These are phyloP conservation scores for Drosophila hamatofila DNA, from an alignment of 2,888 invertebrate genomes.

Conservation along the genomic window DNA sequence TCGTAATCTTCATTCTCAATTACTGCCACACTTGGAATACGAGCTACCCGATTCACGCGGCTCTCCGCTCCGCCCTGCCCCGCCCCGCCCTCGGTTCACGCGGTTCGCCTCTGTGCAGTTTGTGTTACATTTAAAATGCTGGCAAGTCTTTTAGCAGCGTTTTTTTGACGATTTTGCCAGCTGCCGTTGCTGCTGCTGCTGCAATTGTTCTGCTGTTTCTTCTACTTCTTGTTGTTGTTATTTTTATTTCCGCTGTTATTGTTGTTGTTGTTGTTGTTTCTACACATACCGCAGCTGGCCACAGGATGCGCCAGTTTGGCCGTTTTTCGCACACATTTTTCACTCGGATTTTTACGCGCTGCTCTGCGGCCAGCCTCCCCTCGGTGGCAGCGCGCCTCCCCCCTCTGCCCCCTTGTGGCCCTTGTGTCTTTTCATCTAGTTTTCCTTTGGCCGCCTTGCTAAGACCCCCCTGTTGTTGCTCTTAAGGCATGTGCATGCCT, in stretches of 20 bases:
- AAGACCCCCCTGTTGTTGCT: slow-evolving; percentile 5
- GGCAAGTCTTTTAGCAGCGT: slow-evolving; percentile 64
- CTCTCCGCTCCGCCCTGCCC: not conserved
- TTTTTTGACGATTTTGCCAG: slow-evolving; percentile 69
- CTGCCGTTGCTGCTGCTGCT: slow-evolving; percentile 39
- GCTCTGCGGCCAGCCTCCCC: slow-evolving; percentile 29
- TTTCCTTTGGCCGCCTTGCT: slow-evolving; percentile 38
- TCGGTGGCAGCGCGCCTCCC: not conserved
- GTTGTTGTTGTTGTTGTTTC: slow-evolving; percentile 26
- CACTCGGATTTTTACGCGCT: slow-evolving; percentile 55
- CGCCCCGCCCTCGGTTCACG: not conserved
- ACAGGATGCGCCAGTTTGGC: slow-evolving; percentile 73
- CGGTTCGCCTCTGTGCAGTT: slow-evolving; percentile 1
- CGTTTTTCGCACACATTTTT: slow-evolving; percentile 68
- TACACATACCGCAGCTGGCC: slow-evolving; percentile 56
- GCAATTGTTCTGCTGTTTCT: slow-evolving; percentile 20
- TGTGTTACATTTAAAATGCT: slow-evolving; percentile 54
- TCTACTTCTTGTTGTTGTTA: slow-evolving; percentile 20
- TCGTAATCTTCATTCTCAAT: slow-evolving; percentile 61
- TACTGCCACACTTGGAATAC: slow-evolving; percentile 33
- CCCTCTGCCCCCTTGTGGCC: not conserved
- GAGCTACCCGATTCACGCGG: slow-evolving; percentile 16
- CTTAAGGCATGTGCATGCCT: slow-evolving; percentile 36
- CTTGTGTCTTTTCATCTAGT: slow-evolving; percentile 56
- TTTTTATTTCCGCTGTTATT: slow-evolving; percentile 27